Conservation (phyloP, 2,113 vertebrate species). For the Theropithecus gelada region DNA sequence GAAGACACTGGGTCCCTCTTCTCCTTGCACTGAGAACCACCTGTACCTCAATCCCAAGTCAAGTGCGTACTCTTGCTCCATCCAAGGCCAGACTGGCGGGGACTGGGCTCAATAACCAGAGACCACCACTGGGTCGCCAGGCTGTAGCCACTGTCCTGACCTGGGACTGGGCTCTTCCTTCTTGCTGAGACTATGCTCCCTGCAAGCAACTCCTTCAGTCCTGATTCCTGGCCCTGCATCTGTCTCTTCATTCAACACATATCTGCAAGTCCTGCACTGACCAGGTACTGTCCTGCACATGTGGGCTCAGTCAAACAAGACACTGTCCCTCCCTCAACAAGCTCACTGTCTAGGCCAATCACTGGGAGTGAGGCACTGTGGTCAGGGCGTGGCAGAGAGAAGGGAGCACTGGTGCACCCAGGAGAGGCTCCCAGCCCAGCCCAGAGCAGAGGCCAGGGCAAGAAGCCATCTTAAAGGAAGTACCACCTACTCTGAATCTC, state of each 20-base stretch:
- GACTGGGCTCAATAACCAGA: background rate
- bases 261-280: fast-evolving
- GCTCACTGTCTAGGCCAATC: background rate
- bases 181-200: background rate
- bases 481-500: background rate
- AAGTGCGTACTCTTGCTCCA: background rate
- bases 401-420: too few relatives aligned
- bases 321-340: fast-evolving
- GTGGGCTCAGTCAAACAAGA: background rate
- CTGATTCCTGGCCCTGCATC: fast-evolving
- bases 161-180: background rate
- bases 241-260: background rate
- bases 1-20: background rate
- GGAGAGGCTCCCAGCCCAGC: background rate
- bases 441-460: fast-evolving
- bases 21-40: background rate
- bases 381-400: background rate
- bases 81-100: background rate
- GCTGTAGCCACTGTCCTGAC: background rate
- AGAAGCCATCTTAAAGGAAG: background rate
- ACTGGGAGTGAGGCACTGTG: fast-evolving
- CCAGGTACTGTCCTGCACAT: fast-evolving
- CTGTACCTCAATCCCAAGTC: background rate
- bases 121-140: too few relatives aligned
- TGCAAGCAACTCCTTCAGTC: too few relatives aligned